Evolutionary conservation across 2,113 vertebrate species (phyloP).

Genomic region (Heterotilapia buettikoferi): DNA sequence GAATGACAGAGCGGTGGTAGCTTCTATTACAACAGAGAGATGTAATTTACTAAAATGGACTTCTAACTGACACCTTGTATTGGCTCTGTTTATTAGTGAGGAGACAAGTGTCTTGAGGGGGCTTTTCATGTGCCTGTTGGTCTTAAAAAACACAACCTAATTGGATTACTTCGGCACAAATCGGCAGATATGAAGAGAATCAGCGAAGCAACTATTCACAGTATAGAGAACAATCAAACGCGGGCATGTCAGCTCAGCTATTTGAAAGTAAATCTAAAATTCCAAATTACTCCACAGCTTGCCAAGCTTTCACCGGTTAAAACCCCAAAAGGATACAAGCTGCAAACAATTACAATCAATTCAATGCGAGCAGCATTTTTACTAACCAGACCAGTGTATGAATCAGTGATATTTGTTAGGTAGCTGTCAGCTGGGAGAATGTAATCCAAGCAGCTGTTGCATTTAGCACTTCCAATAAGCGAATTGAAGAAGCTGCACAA

Average conservation of each 20-base stretch:
- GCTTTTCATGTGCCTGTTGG: conserved; percentile 32
- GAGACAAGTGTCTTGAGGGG: conserved; percentile 36
- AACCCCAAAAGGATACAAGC: not conserved
- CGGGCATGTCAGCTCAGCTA: not conserved
- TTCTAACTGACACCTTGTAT: conserved; percentile 53
- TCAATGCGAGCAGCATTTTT: not conserved
- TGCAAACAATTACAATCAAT: conserved; percentile 30
- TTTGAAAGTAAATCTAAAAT: not conserved
- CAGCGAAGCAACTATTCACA: not conserved
- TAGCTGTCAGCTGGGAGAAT: conserved; percentile 11
- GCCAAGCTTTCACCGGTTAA: conserved; percentile 17
- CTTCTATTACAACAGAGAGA: conserved; percentile 16
- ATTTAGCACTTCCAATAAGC: not conserved
- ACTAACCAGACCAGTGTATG: not conserved
- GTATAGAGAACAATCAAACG: not conserved
- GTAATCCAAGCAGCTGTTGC: conserved; percentile 41
- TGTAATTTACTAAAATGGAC: conserved; percentile 30
- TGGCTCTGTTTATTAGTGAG: conserved; percentile 32
- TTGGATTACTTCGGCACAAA: conserved; percentile 51
- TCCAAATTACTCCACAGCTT: not conserved
- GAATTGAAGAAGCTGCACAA: not conserved
- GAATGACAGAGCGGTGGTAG: not conserved
- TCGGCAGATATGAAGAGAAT: conserved; percentile 28
- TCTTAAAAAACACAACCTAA: conserved; percentile 36
- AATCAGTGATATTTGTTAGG: conserved; percentile 19